Evolutionary conservation across 2,113 vertebrate species (phyloP).

Genomic region (Thamnaconus septentrionalis): DNA sequence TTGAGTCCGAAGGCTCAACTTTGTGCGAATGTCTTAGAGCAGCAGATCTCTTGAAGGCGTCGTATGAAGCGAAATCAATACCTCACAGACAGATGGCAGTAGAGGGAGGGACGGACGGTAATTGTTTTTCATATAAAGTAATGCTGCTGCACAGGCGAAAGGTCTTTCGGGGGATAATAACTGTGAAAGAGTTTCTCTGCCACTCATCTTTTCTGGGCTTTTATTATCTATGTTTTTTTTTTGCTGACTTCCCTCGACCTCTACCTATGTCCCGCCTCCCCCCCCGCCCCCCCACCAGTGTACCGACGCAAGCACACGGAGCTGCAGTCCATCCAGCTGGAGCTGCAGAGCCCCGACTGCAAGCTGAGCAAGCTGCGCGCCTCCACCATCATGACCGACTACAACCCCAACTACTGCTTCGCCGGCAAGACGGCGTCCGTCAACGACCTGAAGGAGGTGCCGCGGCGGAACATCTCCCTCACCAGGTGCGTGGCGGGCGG

Average conservation of each 20-base stretch:
- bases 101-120: too few species aligned
- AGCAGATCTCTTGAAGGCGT: conserved; percentile 2
- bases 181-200: conserved; percentile 8
- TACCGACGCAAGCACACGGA: conserved; percentile 97
- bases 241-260: conserved; percentile 17
- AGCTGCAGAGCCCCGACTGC: conserved; percentile 96
- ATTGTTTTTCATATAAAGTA: conserved; percentile 6
- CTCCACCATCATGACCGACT: conserved; percentile 99
- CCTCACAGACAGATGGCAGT: conserved; percentile 16
- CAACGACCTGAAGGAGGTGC: conserved; percentile 97
- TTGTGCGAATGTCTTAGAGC: not conserved
- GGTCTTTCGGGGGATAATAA: conserved; percentile 24
- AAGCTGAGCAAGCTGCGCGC: conserved; percentile 97
- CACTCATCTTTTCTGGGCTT: conserved; percentile 20
- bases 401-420: conserved; percentile 99
- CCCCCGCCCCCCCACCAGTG: conserved; percentile 71
- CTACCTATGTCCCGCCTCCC: not conserved
- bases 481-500: conserved; percentile 79
- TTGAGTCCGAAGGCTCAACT: not conserved
- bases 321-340: conserved; percentile 97
- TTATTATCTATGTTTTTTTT: conserved; percentile 31
- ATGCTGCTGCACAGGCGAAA: conserved; percentile 9
- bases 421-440: conserved; percentile 95
- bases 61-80: conserved; percentile 9
- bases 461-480: conserved; percentile 93